phyloP scores from a whole-genome alignment of 2,888 invertebrate genomes.

The Rhamphomyia laevipes region DNA sequence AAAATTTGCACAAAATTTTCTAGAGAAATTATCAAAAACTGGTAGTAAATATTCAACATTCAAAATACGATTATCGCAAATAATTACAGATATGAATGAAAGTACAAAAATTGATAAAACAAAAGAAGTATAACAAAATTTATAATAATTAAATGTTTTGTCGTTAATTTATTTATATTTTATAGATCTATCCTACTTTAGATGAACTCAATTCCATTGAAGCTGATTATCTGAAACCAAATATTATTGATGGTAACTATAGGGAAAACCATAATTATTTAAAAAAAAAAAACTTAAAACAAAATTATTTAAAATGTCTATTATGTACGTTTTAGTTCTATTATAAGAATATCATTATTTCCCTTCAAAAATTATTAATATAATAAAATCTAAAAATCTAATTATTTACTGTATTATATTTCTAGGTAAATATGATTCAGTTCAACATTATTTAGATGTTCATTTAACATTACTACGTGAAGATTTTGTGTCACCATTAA shows the following conservation, averaged over 20 bases:
- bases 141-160: constrained; percentile 1
- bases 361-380: too few relatives aligned
- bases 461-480: constrained; percentile 68
- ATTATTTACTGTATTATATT: not conserved
- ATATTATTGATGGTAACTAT: constrained; percentile 50
- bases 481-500: constrained; percentile 64
- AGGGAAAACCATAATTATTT: constrained; percentile 21
- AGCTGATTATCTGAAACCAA: constrained; percentile 40
- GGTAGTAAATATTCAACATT: not conserved
- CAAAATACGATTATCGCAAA: not conserved
- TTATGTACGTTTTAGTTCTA: too few relatives aligned
- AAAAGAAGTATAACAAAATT: not conserved
- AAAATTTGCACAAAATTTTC: constrained; percentile 36
- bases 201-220: constrained; percentile 33
- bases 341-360: too few relatives aligned
- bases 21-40: constrained; percentile 11
- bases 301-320: too few relatives aligned
- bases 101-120: constrained; percentile 4
- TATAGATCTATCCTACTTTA: constrained; percentile 41
- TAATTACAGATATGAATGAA: not conserved
- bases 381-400: not conserved
- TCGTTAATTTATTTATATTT: not conserved
- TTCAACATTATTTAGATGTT: constrained; percentile 61
- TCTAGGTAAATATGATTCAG: constrained; percentile 47
- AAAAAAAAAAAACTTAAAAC: not conserved